phyloP scores from a whole-genome alignment of 1,140 invertebrate genomes.

The Sipha flava region DNA sequence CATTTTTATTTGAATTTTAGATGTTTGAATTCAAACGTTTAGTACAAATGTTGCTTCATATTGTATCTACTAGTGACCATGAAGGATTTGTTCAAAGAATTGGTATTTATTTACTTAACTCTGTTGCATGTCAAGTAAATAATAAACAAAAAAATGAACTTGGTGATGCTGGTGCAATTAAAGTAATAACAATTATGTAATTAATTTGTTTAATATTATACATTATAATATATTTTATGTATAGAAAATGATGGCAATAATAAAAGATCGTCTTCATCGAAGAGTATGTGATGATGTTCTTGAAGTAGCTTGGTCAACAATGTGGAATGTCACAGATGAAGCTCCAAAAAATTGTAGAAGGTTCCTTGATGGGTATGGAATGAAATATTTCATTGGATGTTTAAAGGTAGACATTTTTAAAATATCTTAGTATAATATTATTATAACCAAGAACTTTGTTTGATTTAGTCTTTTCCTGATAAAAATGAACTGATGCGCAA shows the following conservation, averaged over 20 bases:
- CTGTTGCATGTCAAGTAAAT: slow-evolving; percentile 91
- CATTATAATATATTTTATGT: slow-evolving; percentile 35
- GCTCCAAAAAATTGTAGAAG: slow-evolving; percentile 83
- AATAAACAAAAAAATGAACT: slow-evolving; percentile 82
- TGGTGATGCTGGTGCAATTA: slow-evolving; percentile 79
- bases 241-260: slow-evolving; percentile 78
- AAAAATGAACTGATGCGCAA: slow-evolving; percentile 83
- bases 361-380: slow-evolving; percentile 77
- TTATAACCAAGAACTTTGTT: slow-evolving; percentile 10
- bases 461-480: slow-evolving; percentile 65
- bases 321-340: slow-evolving; percentile 98
- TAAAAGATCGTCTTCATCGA: slow-evolving; percentile 62
- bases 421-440: background rate
- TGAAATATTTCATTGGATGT: slow-evolving; percentile 79
- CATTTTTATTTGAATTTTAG: slow-evolving; percentile 52
- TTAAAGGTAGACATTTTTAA: slow-evolving; percentile 52
- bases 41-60: slow-evolving; percentile 73
- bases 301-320: slow-evolving; percentile 94
- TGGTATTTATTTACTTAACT: slow-evolving; percentile 89
- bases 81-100: slow-evolving; percentile 90
- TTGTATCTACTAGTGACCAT: slow-evolving; percentile 68
- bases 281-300: slow-evolving; percentile 85
- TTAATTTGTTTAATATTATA: background rate
- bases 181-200: slow-evolving; percentile 47
- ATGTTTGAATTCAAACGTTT: slow-evolving; percentile 84